These are phyloP conservation scores for Pantherophis vulpinus DNA, from an alignment of 2,797 vertebrate species.

Conservation along the genomic window DNA sequence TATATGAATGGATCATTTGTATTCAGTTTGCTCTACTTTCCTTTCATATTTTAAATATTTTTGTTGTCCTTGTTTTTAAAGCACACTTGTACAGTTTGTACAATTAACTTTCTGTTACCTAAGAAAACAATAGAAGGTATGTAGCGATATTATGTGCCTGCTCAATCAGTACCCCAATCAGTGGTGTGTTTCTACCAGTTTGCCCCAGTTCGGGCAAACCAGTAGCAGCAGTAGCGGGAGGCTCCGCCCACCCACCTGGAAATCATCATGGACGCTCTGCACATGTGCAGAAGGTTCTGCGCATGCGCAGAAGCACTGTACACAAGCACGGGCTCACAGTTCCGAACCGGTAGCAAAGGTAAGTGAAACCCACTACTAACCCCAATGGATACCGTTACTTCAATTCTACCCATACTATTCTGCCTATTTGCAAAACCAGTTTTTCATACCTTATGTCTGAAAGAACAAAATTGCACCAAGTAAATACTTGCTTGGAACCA, in stretches of 20 bases:
- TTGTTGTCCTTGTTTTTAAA: not conserved
- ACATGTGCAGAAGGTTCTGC: no score
- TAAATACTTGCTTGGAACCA: not conserved
- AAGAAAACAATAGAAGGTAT: not conserved
- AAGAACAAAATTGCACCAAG: not conserved
- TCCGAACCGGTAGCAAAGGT: no score
- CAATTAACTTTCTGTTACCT: not conserved
- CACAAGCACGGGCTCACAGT: no score
- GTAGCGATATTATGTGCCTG: not conserved
- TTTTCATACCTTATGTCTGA: not conserved
- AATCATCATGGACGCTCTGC: no score
- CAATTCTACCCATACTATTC: not conserved
- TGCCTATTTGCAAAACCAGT: not conserved
- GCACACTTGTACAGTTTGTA: not conserved
- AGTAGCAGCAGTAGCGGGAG: no score
- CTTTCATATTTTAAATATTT: not conserved
- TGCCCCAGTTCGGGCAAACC: no score
- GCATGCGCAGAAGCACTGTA: no score
- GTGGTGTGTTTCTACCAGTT: no score
- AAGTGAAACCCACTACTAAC: not conserved
- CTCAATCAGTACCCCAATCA: not conserved
- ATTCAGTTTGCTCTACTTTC: not conserved
- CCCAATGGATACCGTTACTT: not conserved
- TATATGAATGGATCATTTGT: not conserved
- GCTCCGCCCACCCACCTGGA: no score